These are phyloP conservation scores for Saxicola maurus DNA, from an alignment of 2,797 vertebrate genomes.

Conservation along the genomic window DNA sequence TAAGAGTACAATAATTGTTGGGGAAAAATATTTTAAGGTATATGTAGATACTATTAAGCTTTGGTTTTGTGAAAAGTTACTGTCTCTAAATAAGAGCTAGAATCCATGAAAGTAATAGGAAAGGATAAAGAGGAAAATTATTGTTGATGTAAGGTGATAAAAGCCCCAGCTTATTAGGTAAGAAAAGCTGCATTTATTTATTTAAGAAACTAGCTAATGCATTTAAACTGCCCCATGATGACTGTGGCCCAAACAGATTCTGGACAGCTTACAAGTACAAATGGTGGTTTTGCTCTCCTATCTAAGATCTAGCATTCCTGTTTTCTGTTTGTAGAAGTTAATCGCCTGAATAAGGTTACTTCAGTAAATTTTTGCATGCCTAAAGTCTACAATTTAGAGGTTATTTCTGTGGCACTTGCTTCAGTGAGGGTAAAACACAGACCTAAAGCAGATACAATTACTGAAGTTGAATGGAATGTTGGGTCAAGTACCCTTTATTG, in stretches of 20 bases:
- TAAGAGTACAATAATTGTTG: neutral
- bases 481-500: neutral
- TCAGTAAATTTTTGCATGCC: neutral
- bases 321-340: neutral
- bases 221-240: neutral
- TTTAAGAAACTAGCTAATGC: neutral
- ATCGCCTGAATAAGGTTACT: neutral
- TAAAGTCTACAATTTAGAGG: neutral
- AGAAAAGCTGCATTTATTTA: neutral
- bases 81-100: neutral
- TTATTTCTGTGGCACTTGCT: neutral
- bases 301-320: fast-evolving
- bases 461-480: neutral
- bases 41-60: neutral
- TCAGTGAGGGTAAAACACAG: neutral
- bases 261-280: neutral
- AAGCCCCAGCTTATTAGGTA: neutral
- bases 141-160: neutral
- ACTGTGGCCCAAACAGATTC: neutral
- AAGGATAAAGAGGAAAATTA: neutral
- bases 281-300: neutral
- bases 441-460: neutral
- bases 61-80: neutral
- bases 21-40: neutral
- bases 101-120: neutral